phyloP scores from a whole-genome alignment of 2,797 vertebrate species.

The Parotocinclus haroldoi region DNA sequence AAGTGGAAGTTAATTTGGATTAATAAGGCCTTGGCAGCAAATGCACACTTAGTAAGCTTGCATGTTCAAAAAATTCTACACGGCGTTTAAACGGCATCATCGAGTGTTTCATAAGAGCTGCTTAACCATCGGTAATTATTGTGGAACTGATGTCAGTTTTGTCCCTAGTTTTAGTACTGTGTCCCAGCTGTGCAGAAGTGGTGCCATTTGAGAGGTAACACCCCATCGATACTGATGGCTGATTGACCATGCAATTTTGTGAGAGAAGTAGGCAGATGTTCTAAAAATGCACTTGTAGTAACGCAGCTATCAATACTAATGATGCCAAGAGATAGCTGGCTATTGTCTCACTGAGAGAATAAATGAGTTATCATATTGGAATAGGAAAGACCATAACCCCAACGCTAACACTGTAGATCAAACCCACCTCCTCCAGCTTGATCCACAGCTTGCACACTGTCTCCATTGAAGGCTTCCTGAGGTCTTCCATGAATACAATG shows the following conservation, averaged over 20 bases:
- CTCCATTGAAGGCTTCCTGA: too few relatives aligned
- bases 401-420: too few relatives aligned
- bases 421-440: too few relatives aligned
- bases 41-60: conserved; percentile 11
- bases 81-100: conserved; percentile 7
- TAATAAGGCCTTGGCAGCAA: conserved; percentile 15
- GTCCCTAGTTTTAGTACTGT: conserved; percentile 5
- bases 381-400: too few relatives aligned
- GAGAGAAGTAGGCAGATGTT: conserved; percentile 21
- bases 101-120: conserved; percentile 11
- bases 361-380: too few relatives aligned
- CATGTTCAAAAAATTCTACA: conserved; percentile 8
- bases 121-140: conserved; percentile 19
- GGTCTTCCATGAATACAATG: too few relatives aligned
- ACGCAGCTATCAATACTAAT: conserved; percentile 8
- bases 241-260: not conserved
- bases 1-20: conserved; percentile 15
- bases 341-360: not conserved
- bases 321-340: not conserved
- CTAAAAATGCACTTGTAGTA: not conserved
- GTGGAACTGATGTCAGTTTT: conserved; percentile 10
- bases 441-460: too few relatives aligned
- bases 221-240: not conserved
- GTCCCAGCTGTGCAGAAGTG: conserved; percentile 9
- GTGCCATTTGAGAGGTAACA: conserved; percentile 6